Base-by-base conservation (phyloP, 2,888 invertebrate genomes). In the Teinopalpus imperialis region DNA sequence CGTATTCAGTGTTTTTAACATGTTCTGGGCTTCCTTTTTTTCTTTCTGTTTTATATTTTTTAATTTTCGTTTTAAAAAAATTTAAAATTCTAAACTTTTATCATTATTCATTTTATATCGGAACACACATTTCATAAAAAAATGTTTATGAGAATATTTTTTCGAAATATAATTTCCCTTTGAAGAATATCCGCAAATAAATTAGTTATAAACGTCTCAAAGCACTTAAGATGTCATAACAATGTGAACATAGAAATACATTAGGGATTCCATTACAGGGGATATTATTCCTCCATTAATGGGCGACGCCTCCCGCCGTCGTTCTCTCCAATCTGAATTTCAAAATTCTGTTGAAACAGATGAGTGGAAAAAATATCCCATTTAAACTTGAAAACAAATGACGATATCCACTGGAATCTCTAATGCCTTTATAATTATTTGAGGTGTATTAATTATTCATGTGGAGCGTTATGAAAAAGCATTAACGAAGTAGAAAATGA, bases 271-370 rank as follows among this genome's bases (percentile, higher is more conserved):
- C 70, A 74, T 78, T 77, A 72, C 60, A 53, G 49, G 49, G 58
- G 59, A 59, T 54, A 66, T 63, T 80, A 78, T 79, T 75, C 78
- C 65, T 71, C 74, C 74, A 71, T 77, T 79, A 77, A 71, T 67
- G 65, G 70, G 52, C 50, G 57, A 55, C 56, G 50, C 58, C 52
- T 43, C 54, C 43, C 43, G 46, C 58, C 59, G 56, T 56, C 63
- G 52, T 61, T 46, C 56, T 52, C 56, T 52, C 59, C 51, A 62
- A 71, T 74, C 66, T 72, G 62, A 70, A 74, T 64, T 71, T 71
- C 74, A 59, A 72, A 74, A 75, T 75, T 73, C 66, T 70, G 66
- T 72, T 71, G 65, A 71, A 73, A 70, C 72, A 71, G 67, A 74
- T 72, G 69, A 78, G 75, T 74, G 74, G 69, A 71, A 70, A 63